Evolutionary conservation across 2,888 invertebrate genomes (phyloP), one percentile per base, ranked within the genome.

Genomic region (Drosophila sordidula): DNA sequence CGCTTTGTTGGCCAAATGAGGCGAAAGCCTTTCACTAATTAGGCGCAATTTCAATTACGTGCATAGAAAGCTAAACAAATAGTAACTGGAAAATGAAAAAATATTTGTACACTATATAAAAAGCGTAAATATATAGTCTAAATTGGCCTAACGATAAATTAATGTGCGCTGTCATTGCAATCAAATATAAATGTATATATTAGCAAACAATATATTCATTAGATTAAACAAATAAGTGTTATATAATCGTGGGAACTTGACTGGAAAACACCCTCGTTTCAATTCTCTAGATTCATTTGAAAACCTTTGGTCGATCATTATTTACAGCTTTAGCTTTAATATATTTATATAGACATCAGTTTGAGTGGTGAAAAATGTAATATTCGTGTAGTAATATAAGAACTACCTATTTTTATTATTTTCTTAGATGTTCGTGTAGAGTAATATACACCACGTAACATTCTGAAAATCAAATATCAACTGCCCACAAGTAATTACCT

Each of bases 21-120:
- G 52, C 57, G 46, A 89, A 72, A 76, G 66, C 64, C 55, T 70
- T 77, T 78, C 65, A 69, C 70, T 84, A 87, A 83, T 83, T 87
- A 87, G 81, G 34, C 75, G 58, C 63, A 57, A 57, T 83, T 88
- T 80, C 87, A 83, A 83, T 88, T 86, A 80, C 38, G 67, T 52
- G 62, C 50, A 50, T 52, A 34, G 59, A 46, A 57, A 71, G 52
- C 22, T 39, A 54, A 69, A 55, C 61, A 69, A 59, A 81, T 38
- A 51, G 5, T 26, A 63, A 29, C 22, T 12, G 25, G 36, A 36
- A 36, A 34, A 42, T 34, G n/a, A 5, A 50, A 45, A 70, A 71
- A 45, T 6, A 44, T 49, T 42, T 38, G 5, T 25, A 3, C 11
- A n/a, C 18, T 8, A 49, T 22, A 25, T 26, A 3, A 11, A 3